Conservation (phyloP, 2,888 invertebrate genomes). For the Theristus sp. region DNA sequence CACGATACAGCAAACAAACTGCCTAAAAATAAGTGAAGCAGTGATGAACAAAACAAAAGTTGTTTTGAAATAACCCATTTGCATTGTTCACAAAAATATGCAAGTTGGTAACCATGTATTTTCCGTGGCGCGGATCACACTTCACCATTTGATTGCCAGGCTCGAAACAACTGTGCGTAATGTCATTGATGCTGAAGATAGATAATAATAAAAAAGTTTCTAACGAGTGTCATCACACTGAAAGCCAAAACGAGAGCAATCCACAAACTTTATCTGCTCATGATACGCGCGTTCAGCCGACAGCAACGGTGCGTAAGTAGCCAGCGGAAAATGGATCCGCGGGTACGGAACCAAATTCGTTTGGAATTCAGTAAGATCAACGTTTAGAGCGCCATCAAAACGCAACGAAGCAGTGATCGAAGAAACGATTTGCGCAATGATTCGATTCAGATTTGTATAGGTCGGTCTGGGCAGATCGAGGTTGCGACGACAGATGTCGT, state of each 20-base stretch:
- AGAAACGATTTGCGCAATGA: neutral
- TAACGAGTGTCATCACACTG: neutral
- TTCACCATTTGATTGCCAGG: conserved; percentile 44
- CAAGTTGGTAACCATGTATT: conserved; percentile 39
- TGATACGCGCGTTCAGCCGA: conserved; percentile 15
- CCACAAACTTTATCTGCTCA: conserved; percentile 8
- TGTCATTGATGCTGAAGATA: conserved; percentile 69
- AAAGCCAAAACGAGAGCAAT: neutral
- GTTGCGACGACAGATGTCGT: conserved; percentile 67
- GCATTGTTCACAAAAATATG: too few relatives aligned
- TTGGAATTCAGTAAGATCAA: conserved; percentile 1
- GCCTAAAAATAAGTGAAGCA: too few relatives aligned
- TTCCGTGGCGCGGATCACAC: conserved; percentile 39
- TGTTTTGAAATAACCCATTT: neutral
- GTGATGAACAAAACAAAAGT: too few relatives aligned
- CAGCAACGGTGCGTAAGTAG: conserved; percentile 35
- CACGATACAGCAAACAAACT: conserved; percentile 40
- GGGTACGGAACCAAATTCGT: conserved; percentile 50
- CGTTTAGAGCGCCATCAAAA: conserved; percentile 2
- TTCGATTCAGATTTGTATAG: conserved; percentile 1
- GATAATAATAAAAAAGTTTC: conserved; percentile 37
- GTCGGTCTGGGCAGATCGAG: conserved; percentile 34
- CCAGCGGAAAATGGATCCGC: conserved; percentile 62
- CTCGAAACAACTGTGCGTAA: conserved; percentile 71
- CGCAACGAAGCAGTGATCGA: conserved; percentile 1